Percentiles rank a stretch among this genome's conserved stretches.
Conservation (phyloP, 2,888 invertebrate species). For the Sarcophaga subvicina region DNA sequence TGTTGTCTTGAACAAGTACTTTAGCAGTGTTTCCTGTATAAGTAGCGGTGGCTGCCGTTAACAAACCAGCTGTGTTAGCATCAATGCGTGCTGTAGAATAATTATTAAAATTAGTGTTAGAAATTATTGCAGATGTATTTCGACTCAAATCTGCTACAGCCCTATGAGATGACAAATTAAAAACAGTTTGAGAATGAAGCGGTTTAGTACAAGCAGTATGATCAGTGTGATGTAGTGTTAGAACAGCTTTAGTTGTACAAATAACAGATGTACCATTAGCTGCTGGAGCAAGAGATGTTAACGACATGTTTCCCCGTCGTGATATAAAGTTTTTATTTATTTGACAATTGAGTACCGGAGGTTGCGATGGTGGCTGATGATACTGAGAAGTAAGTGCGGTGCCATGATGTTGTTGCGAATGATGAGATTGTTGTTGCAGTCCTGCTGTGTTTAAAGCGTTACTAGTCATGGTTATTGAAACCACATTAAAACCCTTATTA, state of each 20-base stretch:
- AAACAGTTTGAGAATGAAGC: conserved; percentile 1
- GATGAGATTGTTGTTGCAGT: not conserved
- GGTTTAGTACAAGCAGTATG: conserved; percentile 9
- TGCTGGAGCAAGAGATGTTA: not conserved
- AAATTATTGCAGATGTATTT: not conserved
- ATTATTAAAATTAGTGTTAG: not conserved
- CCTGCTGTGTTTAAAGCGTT: conserved; percentile 4
- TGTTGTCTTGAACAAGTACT: conserved; percentile 3
- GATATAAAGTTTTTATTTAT: conserved; percentile 14
- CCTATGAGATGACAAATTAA: conserved; percentile 11
- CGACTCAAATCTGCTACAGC: not conserved
- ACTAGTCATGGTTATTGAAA: conserved; percentile 18
- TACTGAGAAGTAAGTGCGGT: not conserved
- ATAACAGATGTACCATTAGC: conserved; percentile 2
- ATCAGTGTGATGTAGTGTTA: conserved; percentile 7
- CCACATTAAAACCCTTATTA: conserved; percentile 17
- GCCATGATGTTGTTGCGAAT: conserved; percentile 2
- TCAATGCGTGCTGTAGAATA: not conserved
- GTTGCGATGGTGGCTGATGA: not conserved
- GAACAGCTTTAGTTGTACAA: conserved; percentile 13
- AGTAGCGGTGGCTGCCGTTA: not conserved
- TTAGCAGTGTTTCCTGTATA: not conserved
- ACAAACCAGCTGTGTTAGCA: not conserved
- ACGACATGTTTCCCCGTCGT: not conserved
- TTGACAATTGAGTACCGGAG: not conserved